Evolutionary conservation across 2,888 invertebrate species (phyloP).

Genomic region (Odontocerum albicorne): DNA sequence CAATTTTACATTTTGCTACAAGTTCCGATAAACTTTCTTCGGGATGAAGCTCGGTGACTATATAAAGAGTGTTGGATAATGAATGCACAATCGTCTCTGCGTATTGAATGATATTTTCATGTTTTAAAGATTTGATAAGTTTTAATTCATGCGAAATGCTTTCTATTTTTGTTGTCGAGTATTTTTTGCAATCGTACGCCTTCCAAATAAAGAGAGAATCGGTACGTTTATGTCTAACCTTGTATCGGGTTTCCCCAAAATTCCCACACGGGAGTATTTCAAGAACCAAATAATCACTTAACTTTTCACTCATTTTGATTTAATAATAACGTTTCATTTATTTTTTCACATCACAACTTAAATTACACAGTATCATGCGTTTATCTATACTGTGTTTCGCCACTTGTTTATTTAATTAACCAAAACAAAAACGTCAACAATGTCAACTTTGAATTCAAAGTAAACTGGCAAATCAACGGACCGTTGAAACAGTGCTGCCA

Average conservation of each 20-base stretch:
- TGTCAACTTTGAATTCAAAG: too few species aligned
- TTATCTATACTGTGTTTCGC: too few species aligned
- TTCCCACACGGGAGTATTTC: constrained; percentile 52
- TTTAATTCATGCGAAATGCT: constrained; percentile 52
- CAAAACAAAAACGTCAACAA: too few species aligned
- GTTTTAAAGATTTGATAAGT: constrained; percentile 37
- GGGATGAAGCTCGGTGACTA: constrained; percentile 51
- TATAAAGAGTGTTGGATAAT: constrained; percentile 54
- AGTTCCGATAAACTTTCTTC: constrained; percentile 50
- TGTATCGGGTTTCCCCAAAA: constrained; percentile 47
- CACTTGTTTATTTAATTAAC: too few species aligned
- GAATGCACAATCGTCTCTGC: constrained; percentile 53
- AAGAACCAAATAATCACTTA: constrained; percentile 56
- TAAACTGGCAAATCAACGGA: too few species aligned
- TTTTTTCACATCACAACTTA: too few species aligned
- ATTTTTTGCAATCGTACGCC: constrained; percentile 52
- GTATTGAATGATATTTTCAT: constrained; percentile 48
- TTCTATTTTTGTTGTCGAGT: constrained; percentile 51
- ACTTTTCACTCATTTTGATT: constrained; percentile 52
- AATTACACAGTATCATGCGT: too few species aligned
- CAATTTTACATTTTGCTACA: constrained; percentile 44
- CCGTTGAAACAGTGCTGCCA: too few species aligned
- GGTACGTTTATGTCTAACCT: constrained; percentile 58
- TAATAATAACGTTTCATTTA: too few species aligned
- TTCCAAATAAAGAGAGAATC: constrained; percentile 56